Conservation (phyloP, 2,888 invertebrate genomes). For the Gordius sp. region DNA sequence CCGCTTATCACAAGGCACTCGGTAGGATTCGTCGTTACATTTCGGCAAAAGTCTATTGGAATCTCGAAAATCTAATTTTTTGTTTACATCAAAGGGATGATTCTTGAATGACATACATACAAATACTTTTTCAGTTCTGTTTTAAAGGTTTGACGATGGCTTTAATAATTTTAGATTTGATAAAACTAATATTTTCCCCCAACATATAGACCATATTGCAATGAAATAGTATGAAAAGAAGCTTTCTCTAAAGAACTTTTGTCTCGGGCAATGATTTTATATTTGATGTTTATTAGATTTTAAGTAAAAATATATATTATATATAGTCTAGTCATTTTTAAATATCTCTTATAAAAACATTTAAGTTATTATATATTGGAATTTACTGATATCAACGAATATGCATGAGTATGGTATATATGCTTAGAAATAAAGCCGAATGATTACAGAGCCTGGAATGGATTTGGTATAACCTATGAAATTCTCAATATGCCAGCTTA, state of each 20-base stretch:
- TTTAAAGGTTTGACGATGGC: neutral
- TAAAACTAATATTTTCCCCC: neutral
- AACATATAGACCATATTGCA: neutral
- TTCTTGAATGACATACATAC: neutral
- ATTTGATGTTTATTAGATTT: too few relatives aligned
- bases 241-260: neutral
- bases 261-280: too few relatives aligned
- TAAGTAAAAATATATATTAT: too few relatives aligned
- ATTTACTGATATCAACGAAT: neutral
- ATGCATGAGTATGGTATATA: conserved; percentile 10
- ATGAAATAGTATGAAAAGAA: neutral
- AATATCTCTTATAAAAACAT: too few relatives aligned
- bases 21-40: conserved; percentile 35
- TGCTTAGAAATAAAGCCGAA: conserved; percentile 58
- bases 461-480: conserved; percentile 89
- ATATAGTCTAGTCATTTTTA: too few relatives aligned
- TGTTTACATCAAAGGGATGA: neutral
- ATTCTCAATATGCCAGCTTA: conserved; percentile 82
- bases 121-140: neutral
- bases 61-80: conserved; percentile 9
- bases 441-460: conserved; percentile 94
- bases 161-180: neutral
- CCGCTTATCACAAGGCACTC: conserved; percentile 81
- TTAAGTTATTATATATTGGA: too few relatives aligned
- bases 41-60: neutral